These are phyloP conservation scores for Helostoma temminkii DNA, from an alignment of 2,797 vertebrate genomes.

Conservation along the genomic window DNA sequence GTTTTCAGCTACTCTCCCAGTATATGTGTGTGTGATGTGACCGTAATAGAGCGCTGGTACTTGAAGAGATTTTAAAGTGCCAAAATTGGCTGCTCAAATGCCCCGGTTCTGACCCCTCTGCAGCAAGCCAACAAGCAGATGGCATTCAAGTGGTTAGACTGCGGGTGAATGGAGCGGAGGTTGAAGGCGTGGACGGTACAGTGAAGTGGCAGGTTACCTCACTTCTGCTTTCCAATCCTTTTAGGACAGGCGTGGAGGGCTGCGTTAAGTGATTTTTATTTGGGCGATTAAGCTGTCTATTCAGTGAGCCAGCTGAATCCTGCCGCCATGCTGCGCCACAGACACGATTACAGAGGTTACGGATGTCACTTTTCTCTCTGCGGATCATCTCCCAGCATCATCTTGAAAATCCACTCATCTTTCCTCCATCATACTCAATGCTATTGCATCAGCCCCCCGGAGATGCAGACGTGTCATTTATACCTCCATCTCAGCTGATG, in stretches of 20 bases:
- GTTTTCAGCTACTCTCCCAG: constrained; percentile 65
- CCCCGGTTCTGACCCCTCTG: constrained; percentile 61
- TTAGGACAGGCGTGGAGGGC: constrained; percentile 47
- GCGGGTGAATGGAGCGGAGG: constrained; percentile 50
- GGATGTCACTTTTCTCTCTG: constrained; percentile 50
- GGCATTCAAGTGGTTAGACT: constrained; percentile 59
- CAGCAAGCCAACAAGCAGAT: constrained; percentile 57
- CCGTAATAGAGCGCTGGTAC: constrained; percentile 34
- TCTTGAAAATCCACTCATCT: constrained; percentile 59
- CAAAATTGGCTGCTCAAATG: constrained; percentile 66
- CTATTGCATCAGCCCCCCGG: constrained; percentile 11
- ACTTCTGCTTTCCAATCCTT: constrained; percentile 54
- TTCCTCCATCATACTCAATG: constrained; percentile 38
- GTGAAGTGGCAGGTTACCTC: constrained; percentile 51
- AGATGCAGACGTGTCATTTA: constrained; percentile 40
- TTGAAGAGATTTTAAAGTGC: constrained; percentile 61
- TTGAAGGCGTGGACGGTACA: constrained; percentile 40
- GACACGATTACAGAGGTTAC: constrained; percentile 53
- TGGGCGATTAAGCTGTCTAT: constrained; percentile 65
- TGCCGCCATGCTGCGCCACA: constrained; percentile 43
- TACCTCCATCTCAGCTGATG: constrained; percentile 26
- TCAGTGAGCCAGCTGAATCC: constrained; percentile 57
- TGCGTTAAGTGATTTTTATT: constrained; percentile 61
- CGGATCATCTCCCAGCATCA: constrained; percentile 49
- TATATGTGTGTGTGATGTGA: constrained; percentile 37